Percentiles rank a stretch among this genome's conserved stretches.
phyloP scores from a whole-genome alignment of 2,113 vertebrate species.

The Dicaeum eximium region DNA sequence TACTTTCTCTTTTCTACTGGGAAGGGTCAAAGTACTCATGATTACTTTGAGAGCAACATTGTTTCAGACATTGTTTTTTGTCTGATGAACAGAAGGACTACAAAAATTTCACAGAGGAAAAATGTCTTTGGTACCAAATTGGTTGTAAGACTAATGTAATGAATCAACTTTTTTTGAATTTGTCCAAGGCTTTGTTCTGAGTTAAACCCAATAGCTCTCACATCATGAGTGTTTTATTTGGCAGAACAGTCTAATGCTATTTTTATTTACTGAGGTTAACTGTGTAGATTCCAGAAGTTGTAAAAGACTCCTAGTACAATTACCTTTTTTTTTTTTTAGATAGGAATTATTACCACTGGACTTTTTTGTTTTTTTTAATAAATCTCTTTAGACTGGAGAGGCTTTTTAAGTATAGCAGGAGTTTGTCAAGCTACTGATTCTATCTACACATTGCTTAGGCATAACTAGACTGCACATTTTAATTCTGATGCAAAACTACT shows the following conservation, averaged over 20 bases:
- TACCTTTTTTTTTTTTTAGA: neutral
- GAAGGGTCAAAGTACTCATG: neutral
- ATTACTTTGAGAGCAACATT: neutral
- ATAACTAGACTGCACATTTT: neutral
- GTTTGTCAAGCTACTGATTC: neutral
- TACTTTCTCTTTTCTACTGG: neutral
- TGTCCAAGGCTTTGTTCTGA: neutral
- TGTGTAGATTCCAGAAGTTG: neutral
- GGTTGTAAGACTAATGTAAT: neutral
- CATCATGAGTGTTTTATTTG: neutral
- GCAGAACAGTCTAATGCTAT: neutral
- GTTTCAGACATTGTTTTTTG: neutral
- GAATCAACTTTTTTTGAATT: neutral
- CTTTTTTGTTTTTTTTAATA: neutral
- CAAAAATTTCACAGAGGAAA: neutral
- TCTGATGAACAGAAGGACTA: neutral
- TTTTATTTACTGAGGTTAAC: neutral
- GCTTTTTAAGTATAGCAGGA: neutral
- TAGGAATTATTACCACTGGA: neutral
- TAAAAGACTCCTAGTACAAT: neutral
- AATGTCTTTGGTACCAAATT: neutral
- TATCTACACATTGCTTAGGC: neutral
- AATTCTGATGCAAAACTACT: neutral
- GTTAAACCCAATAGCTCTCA: neutral
- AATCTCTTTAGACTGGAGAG: neutral